A percentile compares a stretch with the other conserved stretches of the same genome.
Evolutionary conservation across 2,888 invertebrate genomes (phyloP).

Genomic region (Troides helena): DNA sequence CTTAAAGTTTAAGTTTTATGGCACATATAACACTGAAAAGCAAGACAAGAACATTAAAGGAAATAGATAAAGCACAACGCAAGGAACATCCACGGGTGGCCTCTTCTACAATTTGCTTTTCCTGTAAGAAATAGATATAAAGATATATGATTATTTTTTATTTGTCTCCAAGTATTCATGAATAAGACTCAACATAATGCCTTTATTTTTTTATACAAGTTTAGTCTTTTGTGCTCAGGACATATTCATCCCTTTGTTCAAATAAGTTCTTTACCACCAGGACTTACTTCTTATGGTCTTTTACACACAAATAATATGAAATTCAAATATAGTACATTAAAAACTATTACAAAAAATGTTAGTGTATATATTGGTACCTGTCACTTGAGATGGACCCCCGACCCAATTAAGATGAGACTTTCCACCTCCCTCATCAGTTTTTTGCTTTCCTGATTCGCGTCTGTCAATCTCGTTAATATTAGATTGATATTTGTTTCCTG

Average conservation of each 20-base stretch:
- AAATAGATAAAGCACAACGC: conserved; percentile 45
- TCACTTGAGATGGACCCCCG: conserved; percentile 71
- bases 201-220: too few relatives aligned
- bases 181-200: background rate
- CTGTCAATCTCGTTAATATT: conserved; percentile 89
- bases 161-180: background rate
- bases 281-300: too few relatives aligned
- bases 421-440: conserved; percentile 82
- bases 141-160: background rate
- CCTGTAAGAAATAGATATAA: conserved; percentile 50
- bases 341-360: background rate
- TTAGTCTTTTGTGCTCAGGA: too few relatives aligned
- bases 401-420: conserved; percentile 79
- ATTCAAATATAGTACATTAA: background rate
- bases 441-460: conserved; percentile 82
- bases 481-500: conserved; percentile 88
- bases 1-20: conserved; percentile 1
- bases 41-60: conserved; percentile 38
- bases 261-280: too few relatives aligned
- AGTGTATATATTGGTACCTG: conserved; percentile 51
- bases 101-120: conserved; percentile 62
- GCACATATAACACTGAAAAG: conserved; percentile 10
- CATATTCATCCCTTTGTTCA: too few relatives aligned
- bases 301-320: background rate
- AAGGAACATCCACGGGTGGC: conserved; percentile 49